Base-by-base conservation (phyloP, 2,797 vertebrate species). In the Sebastes matsubarae region DNA sequence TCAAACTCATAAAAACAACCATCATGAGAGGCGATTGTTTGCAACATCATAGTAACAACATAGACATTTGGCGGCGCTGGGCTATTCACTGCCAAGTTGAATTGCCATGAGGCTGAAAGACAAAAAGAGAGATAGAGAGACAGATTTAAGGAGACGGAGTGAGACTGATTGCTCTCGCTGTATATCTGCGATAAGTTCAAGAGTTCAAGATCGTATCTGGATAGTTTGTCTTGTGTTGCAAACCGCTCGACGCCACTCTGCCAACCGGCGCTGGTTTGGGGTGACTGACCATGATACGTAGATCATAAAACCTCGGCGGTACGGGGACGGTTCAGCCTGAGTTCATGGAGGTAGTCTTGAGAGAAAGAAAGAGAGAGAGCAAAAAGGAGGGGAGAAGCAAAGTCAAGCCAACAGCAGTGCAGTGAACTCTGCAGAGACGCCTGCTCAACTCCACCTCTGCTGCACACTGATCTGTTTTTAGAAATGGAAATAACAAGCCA, bases 231-330 rank as follows among this genome's bases (percentile, higher is more conserved):
- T 91, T 74, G 75, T 75, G 88, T 68, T 85, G 87, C 92, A 90
- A 90, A 94, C 93, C 90, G 74, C 92, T 91, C 38, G 87, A 93
- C 89, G 88, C 92, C 91, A 88, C 88, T 81, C 84, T 94, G 93
- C 94, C 93, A 94, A 92, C 93, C 85, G 87, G 83, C 2, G 24
- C 90, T 93, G 93, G 94, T 94, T 95, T 95, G 91, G 92, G 93
- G 87, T 91, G 92, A 94, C 89, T 88, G 90, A 94, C 93, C 87
- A 84, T 92, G 89, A 94, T 89, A 80, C 80, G 85, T 90, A 88
- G 82, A 87, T 90, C 92, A 81, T 95, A 94, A 95, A 94, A 94
- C 81, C 88, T 88, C 87, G 2, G 82, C 87, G 81, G 87, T 64
- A 79, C 8, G 52, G 55, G 60, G 60, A 63, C 55, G 72, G 94